Conservation (phyloP, 1,140 invertebrate species). For the Micrasema minimum region DNA sequence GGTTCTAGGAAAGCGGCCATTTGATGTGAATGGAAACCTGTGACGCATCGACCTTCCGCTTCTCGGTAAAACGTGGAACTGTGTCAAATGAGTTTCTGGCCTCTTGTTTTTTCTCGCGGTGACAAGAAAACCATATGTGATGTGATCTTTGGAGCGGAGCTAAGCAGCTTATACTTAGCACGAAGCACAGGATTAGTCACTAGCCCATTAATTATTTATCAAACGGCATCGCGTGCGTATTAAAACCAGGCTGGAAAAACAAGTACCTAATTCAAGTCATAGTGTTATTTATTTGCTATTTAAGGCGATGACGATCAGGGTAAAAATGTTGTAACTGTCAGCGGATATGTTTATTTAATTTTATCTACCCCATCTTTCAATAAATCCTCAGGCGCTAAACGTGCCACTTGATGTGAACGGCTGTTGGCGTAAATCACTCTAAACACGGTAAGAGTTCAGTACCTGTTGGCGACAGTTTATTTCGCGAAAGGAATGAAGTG, state of each 20-base stretch:
- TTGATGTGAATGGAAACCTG: conserved; percentile 21
- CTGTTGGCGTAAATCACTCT: neutral
- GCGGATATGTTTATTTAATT: too few relatives aligned
- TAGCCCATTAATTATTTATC: conserved; percentile 1
- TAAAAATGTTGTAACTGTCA: too few relatives aligned
- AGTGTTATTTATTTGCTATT: too few relatives aligned
- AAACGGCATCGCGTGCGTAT: neutral
- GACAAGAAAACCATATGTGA: conserved; percentile 27
- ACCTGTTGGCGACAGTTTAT: conserved; percentile 10
- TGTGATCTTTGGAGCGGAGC: conserved; percentile 8
- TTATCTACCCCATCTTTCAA: too few relatives aligned
- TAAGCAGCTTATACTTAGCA: neutral
- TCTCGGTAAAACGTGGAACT: conserved; percentile 15
- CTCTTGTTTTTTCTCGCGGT: conserved; percentile 20
- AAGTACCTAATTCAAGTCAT: too few relatives aligned
- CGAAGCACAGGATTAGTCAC: conserved; percentile 9
- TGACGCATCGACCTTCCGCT: conserved; percentile 26
- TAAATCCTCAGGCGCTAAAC: too few relatives aligned
- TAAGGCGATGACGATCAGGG: too few relatives aligned
- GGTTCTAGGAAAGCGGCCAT: conserved; percentile 3
- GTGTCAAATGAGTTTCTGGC: conserved; percentile 11
- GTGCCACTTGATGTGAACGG: neutral
- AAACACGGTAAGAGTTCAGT: neutral
- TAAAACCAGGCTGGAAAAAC: neutral
- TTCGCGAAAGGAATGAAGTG: neutral